Conservation (phyloP, 2,888 invertebrate species). For the Nemoura dubitans region DNA sequence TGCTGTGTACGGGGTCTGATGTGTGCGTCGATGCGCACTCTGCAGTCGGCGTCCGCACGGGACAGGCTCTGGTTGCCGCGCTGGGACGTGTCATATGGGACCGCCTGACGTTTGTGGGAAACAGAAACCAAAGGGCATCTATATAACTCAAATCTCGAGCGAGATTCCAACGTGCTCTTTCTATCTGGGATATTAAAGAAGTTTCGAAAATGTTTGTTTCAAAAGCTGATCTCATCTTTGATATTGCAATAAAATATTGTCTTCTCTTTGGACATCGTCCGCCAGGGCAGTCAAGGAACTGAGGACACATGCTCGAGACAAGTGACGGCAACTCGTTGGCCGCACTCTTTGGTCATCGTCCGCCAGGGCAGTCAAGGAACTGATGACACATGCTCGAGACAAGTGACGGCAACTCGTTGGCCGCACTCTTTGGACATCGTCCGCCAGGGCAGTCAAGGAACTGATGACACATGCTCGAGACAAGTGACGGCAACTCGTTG, state of each 20-base stretch:
- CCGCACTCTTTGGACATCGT: neutral
- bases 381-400: neutral
- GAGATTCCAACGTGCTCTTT: neutral
- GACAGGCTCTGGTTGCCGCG: neutral
- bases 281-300: neutral
- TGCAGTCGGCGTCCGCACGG: neutral
- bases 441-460: neutral
- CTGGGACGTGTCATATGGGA: neutral
- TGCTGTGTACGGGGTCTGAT: neutral
- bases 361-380: neutral
- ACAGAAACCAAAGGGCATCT: neutral
- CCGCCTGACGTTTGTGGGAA: neutral
- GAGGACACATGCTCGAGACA: neutral
- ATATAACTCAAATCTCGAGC: neutral
- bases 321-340: neutral
- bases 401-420: neutral
- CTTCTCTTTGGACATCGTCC: neutral
- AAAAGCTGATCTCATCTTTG: slow-evolving; percentile 17
- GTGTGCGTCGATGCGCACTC: neutral
- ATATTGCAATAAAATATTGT: slow-evolving; percentile 25
- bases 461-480: neutral
- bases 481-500: neutral
- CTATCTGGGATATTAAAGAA: slow-evolving; percentile 26
- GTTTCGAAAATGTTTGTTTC: slow-evolving; percentile 29
- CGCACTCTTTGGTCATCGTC: neutral